Evolutionary conservation across 2,888 invertebrate species (phyloP).

Genomic region (Drosophila ochracea): DNA sequence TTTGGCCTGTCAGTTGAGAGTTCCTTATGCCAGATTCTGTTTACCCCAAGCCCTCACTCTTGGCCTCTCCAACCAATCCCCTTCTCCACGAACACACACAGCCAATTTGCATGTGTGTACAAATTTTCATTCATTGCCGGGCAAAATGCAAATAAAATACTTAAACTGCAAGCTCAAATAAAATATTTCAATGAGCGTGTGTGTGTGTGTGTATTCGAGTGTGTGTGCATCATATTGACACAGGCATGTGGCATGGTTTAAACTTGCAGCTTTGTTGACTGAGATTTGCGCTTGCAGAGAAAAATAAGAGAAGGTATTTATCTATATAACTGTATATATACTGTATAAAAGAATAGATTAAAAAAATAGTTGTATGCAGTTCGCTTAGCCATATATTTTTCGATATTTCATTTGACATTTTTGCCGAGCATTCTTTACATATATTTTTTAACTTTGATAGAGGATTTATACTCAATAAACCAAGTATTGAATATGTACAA

Average conservation of each 20-base stretch:
- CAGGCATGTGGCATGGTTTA: constrained; percentile 44
- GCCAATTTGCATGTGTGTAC: constrained; percentile 64
- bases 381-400: not conserved
- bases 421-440: not conserved
- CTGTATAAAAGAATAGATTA: not conserved
- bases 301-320: constrained; percentile 3
- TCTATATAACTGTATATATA: not conserved
- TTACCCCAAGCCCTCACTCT: not conserved
- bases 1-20: constrained; percentile 55
- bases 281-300: constrained; percentile 36
- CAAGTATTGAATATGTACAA: not conserved
- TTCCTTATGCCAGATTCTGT: constrained; percentile 38
- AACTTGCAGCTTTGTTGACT: constrained; percentile 39
- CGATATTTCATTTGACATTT: not conserved
- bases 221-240: constrained; percentile 47
- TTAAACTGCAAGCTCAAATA: constrained; percentile 58
- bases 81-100: constrained; percentile 5
- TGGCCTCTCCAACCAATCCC: not conserved
- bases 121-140: constrained; percentile 72
- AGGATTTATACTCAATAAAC: not conserved
- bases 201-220: constrained; percentile 1
- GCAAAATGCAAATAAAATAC: constrained; percentile 66
- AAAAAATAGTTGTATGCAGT: not conserved
- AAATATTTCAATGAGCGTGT: constrained; percentile 40
- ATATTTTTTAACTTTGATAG: not conserved